Evolutionary conservation across 2,113 vertebrate species (phyloP), one percentile per base, ranked within the genome.

Genomic region (Hiodon alosoides): DNA sequence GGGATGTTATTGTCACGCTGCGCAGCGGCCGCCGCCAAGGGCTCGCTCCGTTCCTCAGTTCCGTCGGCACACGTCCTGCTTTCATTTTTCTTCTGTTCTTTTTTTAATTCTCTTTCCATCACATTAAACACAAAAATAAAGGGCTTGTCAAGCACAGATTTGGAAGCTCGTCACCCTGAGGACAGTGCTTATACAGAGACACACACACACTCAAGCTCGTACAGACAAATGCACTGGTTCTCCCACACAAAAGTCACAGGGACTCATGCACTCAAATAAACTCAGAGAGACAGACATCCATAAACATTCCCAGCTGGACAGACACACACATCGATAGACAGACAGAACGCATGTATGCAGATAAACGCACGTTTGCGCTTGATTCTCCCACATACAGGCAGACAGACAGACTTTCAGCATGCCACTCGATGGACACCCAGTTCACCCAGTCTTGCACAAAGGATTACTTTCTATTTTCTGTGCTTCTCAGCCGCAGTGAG

Each of bases 51-150:
- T 50, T 51, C 8, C 7, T n/a, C 72, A 69, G 66, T 70, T 73
- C 31, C 67, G 68, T 59, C 74, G 31, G 62, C 73, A 74, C 72
- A 71, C 62, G 31, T 75, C 74, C 62, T 69, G 69, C 76, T 74
- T 62, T 53, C 53, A 10, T 31, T 50, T 48, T 16, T 50, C 46
- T 17, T 59, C 48, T 7, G 47, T 59, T 31, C 59, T 71, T n/a
- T 6, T 60, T 71, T 59, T 59, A 60, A 71, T 76, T 79, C 67
- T 54, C 72, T 71, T 82, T 82, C 79, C 77, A 67, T 73, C 70
- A 67, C 74, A 77, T 81, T 84, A 73, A 82, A 79, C 74, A 78
- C 53, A 60, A 76, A 79, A 79, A 82, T 78, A 75, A 75, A 78
- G 75, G 64, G 67, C 71, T 70, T 78, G 79, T 79, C 72, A 78